Percentiles rank a stretch among this genome's conserved stretches.
These are phyloP conservation scores for Andrena minutula DNA, from an alignment of 2,888 invertebrate species.

Conservation along the genomic window DNA sequence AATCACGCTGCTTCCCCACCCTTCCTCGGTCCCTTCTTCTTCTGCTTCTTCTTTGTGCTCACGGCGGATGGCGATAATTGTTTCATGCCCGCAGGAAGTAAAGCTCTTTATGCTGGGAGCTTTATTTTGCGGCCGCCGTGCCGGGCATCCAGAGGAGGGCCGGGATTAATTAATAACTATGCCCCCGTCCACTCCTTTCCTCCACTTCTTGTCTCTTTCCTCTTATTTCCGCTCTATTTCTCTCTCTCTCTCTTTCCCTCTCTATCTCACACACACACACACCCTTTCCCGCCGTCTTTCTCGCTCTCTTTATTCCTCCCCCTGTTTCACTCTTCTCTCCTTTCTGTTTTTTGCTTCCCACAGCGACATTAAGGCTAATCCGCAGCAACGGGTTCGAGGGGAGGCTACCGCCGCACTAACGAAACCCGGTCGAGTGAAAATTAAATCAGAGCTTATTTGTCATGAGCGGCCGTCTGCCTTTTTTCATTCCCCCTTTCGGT, in stretches of 20 bases:
- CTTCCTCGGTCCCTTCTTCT: slow-evolving; percentile 58
- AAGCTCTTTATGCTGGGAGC: slow-evolving; percentile 77
- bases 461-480: slow-evolving; percentile 68
- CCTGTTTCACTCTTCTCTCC: not conserved
- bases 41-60: slow-evolving; percentile 67
- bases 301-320: not conserved
- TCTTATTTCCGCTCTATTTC: slow-evolving; percentile 6
- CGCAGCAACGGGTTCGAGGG: slow-evolving; percentile 66
- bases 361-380: slow-evolving; percentile 79
- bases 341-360: slow-evolving; percentile 25
- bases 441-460: slow-evolving; percentile 81
- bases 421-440: slow-evolving; percentile 75
- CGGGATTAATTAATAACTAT: slow-evolving; percentile 81
- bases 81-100: slow-evolving; percentile 76
- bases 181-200: slow-evolving; percentile 33
- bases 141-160: slow-evolving; percentile 67
- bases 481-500: slow-evolving; percentile 60
- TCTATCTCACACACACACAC: not conserved
- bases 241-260: not conserved
- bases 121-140: slow-evolving; percentile 77
- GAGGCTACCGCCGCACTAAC: slow-evolving; percentile 51
- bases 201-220: slow-evolving; percentile 47
- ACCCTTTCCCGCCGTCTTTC: slow-evolving; percentile 10
- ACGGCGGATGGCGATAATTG: slow-evolving; percentile 76
- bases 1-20: slow-evolving; percentile 64